phyloP scores from a whole-genome alignment of 2,888 invertebrate species.

The Lepidonotus clava region DNA sequence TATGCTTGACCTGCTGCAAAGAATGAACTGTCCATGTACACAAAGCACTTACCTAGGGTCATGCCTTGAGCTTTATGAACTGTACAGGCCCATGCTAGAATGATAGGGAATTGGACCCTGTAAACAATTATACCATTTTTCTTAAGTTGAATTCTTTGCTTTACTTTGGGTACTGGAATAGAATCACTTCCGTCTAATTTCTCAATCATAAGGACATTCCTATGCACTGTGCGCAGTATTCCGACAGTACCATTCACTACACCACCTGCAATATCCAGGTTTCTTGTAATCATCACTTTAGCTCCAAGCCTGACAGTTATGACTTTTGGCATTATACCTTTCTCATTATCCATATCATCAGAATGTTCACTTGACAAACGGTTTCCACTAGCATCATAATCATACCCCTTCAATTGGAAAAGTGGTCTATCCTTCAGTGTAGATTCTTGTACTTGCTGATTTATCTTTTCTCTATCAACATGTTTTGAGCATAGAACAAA shows the following conservation, averaged over 20 bases:
- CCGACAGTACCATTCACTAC: slow-evolving; percentile 29
- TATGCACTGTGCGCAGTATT: background rate
- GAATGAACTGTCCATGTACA: background rate
- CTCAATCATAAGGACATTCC: background rate
- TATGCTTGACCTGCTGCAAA: slow-evolving; percentile 26
- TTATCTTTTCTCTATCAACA: background rate
- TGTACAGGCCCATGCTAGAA: slow-evolving; percentile 16
- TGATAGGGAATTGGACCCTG: slow-evolving; percentile 29
- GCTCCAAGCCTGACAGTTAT: background rate
- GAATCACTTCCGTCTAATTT: background rate
- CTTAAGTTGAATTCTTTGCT: background rate
- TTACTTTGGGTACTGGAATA: background rate
- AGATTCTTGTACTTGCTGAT: background rate
- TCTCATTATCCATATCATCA: background rate
- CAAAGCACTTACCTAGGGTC: background rate
- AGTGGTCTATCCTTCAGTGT: background rate
- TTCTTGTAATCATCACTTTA: slow-evolving; percentile 35
- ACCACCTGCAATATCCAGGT: background rate
- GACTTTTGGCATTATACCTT: background rate
- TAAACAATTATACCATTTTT: background rate
- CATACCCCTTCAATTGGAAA: background rate
- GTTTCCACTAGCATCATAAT: slow-evolving; percentile 13
- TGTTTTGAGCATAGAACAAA: slow-evolving; percentile 34
- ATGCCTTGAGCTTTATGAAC: slow-evolving; percentile 29
- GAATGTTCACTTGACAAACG: background rate